A percentile compares a stretch with the other conserved stretches of the same genome.
phyloP scores from a whole-genome alignment of 2,888 invertebrate species.

The Coleophora flavipennella region DNA sequence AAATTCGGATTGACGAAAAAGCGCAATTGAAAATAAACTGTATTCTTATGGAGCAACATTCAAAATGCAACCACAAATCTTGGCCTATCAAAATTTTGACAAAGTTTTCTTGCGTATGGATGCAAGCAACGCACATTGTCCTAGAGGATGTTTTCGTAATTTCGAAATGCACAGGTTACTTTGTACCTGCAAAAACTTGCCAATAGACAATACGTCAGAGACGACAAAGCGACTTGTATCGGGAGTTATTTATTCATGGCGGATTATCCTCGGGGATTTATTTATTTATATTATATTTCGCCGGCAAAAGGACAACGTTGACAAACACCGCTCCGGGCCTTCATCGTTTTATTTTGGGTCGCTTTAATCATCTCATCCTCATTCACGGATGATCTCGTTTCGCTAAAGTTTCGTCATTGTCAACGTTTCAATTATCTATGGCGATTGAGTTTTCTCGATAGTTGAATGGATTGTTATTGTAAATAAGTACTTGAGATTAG shows the following conservation, averaged over 20 bases:
- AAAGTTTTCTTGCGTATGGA: constrained; percentile 1
- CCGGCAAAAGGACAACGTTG: constrained; percentile 46
- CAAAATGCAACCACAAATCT: too few species aligned
- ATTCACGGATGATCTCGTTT: constrained; percentile 54
- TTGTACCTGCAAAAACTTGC: constrained; percentile 39
- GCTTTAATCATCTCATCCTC: constrained; percentile 23
- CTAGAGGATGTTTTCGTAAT: background rate
- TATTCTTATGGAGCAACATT: background rate
- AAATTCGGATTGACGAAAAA: constrained; percentile 14
- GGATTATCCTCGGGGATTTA: constrained; percentile 55
- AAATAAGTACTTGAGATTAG: constrained; percentile 42
- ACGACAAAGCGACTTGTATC: constrained; percentile 52
- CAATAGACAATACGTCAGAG: constrained; percentile 59
- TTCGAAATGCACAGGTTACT: background rate
- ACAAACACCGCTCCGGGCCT: constrained; percentile 40
- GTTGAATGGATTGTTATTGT: constrained; percentile 31
- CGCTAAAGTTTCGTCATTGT: constrained; percentile 38
- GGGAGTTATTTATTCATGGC: constrained; percentile 64
- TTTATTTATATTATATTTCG: constrained; percentile 37
- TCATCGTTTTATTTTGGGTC: constrained; percentile 50
- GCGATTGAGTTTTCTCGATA: constrained; percentile 32
- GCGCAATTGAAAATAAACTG: background rate
- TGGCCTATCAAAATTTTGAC: constrained; percentile 2
- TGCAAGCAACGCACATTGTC: background rate
- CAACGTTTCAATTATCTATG: constrained; percentile 45